Conservation (phyloP, 1,140 invertebrate genomes). For the Drosophila azteca region DNA sequence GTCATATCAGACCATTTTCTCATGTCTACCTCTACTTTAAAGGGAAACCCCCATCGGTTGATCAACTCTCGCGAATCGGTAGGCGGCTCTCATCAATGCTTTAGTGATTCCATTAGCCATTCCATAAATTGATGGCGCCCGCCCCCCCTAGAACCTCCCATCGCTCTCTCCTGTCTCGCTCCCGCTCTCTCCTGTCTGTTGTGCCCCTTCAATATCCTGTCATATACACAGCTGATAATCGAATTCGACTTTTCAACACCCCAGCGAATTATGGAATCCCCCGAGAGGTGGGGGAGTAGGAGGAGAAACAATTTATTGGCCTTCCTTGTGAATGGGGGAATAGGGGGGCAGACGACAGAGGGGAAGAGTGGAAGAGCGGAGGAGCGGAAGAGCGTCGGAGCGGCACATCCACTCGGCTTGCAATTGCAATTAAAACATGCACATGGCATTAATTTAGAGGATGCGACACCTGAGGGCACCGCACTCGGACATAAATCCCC, state of each 20-base stretch:
- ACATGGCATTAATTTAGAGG: constrained; percentile 74
- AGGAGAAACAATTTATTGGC: constrained; percentile 56
- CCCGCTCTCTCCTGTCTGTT: background rate
- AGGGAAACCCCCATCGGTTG: too few relatives aligned
- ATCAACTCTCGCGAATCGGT: too few relatives aligned
- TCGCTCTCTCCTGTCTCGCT: too few relatives aligned
- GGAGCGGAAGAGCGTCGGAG: constrained; percentile 37
- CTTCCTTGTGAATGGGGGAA: constrained; percentile 46
- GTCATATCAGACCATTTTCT: too few relatives aligned
- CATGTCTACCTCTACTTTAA: too few relatives aligned
- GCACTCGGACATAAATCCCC: constrained; percentile 58
- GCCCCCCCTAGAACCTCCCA: background rate
- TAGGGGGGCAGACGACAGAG: background rate
- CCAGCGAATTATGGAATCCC: constrained; percentile 45
- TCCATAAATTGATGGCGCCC: constrained; percentile 11
- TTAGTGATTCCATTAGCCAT: background rate
- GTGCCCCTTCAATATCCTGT: constrained; percentile 11
- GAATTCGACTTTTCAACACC: constrained; percentile 49
- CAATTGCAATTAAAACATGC: constrained; percentile 73
- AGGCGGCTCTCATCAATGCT: too few relatives aligned
- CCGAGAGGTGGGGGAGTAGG: background rate
- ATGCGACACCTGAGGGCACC: constrained; percentile 63
- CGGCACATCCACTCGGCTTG: constrained; percentile 23
- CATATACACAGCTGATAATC: constrained; percentile 52
- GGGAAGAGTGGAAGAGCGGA: background rate